Conservation (phyloP, 2,888 invertebrate species). For the Dolichopus griseipennis region DNA sequence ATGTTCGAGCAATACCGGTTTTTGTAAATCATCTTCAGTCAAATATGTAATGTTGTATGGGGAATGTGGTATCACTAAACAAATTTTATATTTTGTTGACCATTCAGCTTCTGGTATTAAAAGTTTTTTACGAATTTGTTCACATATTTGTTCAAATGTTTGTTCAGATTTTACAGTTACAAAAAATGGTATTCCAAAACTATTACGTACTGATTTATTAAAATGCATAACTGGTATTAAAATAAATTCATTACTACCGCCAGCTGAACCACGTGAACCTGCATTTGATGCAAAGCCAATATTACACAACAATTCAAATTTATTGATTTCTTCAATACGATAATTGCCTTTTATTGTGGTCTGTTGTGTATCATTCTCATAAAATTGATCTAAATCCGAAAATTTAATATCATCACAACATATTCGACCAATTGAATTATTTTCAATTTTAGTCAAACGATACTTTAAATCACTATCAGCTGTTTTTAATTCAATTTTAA, state of each 20-base stretch:
- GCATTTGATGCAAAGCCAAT: slow-evolving; percentile 64
- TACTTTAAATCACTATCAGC: slow-evolving; percentile 81
- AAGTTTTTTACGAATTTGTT: slow-evolving; percentile 83
- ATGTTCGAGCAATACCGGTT: slow-evolving; percentile 59
- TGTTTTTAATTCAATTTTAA: slow-evolving; percentile 83
- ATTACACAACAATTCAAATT: slow-evolving; percentile 69
- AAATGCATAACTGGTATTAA: slow-evolving; percentile 90
- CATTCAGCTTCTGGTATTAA: slow-evolving; percentile 94
- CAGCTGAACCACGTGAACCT: slow-evolving; percentile 35
- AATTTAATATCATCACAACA: slow-evolving; percentile 54
- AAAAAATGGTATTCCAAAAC: slow-evolving; percentile 90
- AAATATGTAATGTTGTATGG: slow-evolving; percentile 61
- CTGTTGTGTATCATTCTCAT: slow-evolving; percentile 36
- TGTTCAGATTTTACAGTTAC: slow-evolving; percentile 84
- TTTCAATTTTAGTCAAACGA: slow-evolving; percentile 68
- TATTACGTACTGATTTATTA: slow-evolving; percentile 87
- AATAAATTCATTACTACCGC: too few species aligned
- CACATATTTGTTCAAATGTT: slow-evolving; percentile 74
- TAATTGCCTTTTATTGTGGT: slow-evolving; percentile 48
- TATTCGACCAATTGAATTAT: slow-evolving; percentile 60
- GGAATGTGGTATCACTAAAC: slow-evolving; percentile 66
- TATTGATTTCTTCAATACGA: slow-evolving; percentile 90
- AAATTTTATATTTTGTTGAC: slow-evolving; percentile 93
- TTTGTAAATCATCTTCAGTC: slow-evolving; percentile 61
- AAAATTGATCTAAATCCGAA: slow-evolving; percentile 50